These are phyloP conservation scores for Narcine bancroftii DNA, from an alignment of 2,113 vertebrate genomes.

Conservation along the genomic window DNA sequence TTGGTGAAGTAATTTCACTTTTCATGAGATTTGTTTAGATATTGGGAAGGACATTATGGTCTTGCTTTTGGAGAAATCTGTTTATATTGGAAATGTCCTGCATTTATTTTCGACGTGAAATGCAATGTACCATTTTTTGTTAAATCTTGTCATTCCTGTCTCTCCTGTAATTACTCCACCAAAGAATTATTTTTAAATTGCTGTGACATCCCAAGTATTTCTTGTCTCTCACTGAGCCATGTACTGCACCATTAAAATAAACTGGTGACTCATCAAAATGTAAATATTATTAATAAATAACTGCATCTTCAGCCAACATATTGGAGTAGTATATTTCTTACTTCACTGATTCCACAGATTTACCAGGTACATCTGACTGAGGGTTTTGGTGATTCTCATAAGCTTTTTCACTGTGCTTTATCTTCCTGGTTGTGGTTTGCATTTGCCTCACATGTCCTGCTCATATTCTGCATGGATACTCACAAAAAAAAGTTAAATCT, in stretches of 20 bases:
- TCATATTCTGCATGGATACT: neutral
- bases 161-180: neutral
- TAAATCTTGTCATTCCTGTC: neutral
- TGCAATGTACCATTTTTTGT: neutral
- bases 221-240: neutral
- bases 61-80: neutral
- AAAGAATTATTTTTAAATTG: neutral
- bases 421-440: neutral
- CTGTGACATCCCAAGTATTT: conserved; percentile 9
- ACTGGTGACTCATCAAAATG: neutral
- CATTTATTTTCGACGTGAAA: neutral
- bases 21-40: no score
- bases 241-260: neutral
- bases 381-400: neutral
- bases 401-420: neutral
- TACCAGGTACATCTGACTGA: neutral
- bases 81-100: neutral
- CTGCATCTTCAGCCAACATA: neutral
- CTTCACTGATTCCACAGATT: neutral
- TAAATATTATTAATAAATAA: neutral
- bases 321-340: neutral
- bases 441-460: neutral
- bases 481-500: neutral
- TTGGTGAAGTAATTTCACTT: no score
- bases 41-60: neutral